A percentile compares a stretch with the other conserved stretches of the same genome.
Conservation (phyloP, 2,888 invertebrate genomes). For the Cylloceria caligata region DNA sequence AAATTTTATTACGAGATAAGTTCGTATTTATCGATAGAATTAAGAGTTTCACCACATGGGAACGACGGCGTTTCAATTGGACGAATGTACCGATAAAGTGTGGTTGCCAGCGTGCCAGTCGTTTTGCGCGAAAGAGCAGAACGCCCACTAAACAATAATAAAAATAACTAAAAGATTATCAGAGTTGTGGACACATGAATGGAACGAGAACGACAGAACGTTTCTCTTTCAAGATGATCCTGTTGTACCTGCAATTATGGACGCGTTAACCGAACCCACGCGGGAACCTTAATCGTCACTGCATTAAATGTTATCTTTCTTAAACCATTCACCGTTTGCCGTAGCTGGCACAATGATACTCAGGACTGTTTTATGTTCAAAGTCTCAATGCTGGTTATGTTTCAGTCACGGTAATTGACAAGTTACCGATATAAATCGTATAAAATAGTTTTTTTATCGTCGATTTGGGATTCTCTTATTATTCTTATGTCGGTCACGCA, state of each 20-base stretch:
- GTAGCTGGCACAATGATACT: background rate
- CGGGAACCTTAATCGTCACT: background rate
- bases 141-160: background rate
- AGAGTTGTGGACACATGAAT: constrained; percentile 7
- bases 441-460: too few relatives aligned
- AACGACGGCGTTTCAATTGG: background rate
- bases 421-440: background rate
- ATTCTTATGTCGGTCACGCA: background rate
- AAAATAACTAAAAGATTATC: background rate
- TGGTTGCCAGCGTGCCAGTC: background rate
- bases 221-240: constrained; percentile 16
- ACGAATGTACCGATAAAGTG: constrained; percentile 13
- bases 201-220: background rate
- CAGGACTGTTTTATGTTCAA: background rate
- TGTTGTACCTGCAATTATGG: constrained; percentile 33
- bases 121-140: constrained; percentile 21
- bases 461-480: background rate
- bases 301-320: background rate
- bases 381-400: background rate
- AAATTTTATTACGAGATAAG: constrained; percentile 15
- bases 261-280: constrained; percentile 39
- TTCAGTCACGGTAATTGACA: constrained; percentile 6
- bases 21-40: constrained; percentile 76
- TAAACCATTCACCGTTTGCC: constrained; percentile 6
- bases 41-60: constrained; percentile 56